These are phyloP conservation scores for Apamea monoglypha DNA, from an alignment of 2,888 invertebrate species.

Conservation along the genomic window DNA sequence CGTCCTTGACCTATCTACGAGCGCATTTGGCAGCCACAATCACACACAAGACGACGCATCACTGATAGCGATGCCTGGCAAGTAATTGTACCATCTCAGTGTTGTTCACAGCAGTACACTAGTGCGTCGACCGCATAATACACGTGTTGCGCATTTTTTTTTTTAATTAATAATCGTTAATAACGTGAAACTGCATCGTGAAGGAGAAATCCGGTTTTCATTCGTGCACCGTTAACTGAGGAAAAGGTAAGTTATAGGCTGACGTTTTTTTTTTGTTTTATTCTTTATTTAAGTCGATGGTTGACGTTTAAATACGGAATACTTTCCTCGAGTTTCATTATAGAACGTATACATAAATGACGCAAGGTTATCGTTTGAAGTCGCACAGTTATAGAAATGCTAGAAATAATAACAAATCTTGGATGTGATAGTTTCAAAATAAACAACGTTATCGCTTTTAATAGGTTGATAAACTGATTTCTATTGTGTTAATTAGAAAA, in stretches of 20 bases:
- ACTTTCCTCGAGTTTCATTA: conserved; percentile 39
- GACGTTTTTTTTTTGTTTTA: neutral
- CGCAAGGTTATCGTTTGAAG: conserved; percentile 36
- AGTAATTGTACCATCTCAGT: conserved; percentile 60
- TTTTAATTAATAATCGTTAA: conserved; percentile 54
- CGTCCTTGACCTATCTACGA: conserved; percentile 58
- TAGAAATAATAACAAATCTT: conserved; percentile 35
- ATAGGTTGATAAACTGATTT: conserved; percentile 23
- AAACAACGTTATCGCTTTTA: conserved; percentile 47
- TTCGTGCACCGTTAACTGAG: conserved; percentile 58
- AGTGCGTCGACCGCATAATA: conserved; percentile 64
- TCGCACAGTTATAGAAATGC: conserved; percentile 31
- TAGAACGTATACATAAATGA: conserved; percentile 35
- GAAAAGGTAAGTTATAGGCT: conserved; percentile 53
- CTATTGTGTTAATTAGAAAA: conserved; percentile 15
- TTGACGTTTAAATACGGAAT: conserved; percentile 6
- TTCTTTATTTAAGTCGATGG: conserved; percentile 6
- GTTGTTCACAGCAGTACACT: conserved; percentile 63
- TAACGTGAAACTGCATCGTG: conserved; percentile 62
- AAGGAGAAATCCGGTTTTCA: conserved; percentile 64
- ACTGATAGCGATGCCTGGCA: conserved; percentile 56
- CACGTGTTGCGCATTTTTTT: conserved; percentile 65
- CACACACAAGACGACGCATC: conserved; percentile 48
- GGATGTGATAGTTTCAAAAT: conserved; percentile 32
- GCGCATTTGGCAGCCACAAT: conserved; percentile 42